Base-by-base conservation (phyloP, 2,888 invertebrate species). In the Pycnomerus fuliginosus region DNA sequence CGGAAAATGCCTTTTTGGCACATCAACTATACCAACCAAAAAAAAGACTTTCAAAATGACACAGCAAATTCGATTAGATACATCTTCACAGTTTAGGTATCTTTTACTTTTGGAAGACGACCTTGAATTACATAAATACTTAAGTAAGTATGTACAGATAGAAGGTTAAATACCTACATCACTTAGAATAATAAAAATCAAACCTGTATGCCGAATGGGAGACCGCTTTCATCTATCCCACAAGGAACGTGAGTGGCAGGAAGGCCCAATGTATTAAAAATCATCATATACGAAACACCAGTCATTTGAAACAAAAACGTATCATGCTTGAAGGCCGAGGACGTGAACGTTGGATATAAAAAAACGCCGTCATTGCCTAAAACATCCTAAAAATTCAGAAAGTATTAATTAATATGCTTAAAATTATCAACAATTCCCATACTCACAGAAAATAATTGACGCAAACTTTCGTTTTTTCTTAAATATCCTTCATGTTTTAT, bases 171-270 rank as follows among this genome's bases (percentile, higher is more conserved):
- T n/a, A 17, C 16, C 1, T 24, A 13, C 15, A 34, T 20, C 7
- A 10, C 12, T 23, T 22, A 10, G 4, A 13, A 36, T 10, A n/a
- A 28, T 11, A 13, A 11, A 36, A 34, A 28, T n/a, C 23, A 52
- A n/a, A 90, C 84, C 75, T 91, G 91, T 50, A 91, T 72, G 5
- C 88, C 87, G 16, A 88, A 64, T 0, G 91, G 91, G 43, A 90
- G 67, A 1, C 85, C 83, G n/a, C 78, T 59, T 1, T 59, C 61
- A 48, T 77, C 74, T 1, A 83, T 58, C 0, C 87, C 88, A 69
- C 81, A 73, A 1, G 91, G 91, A 41, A 88, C 82, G 49, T 84
- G 80, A 1, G 87, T 84, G 10, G 84, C 81, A 1, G 92, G 92
- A 61, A 88, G 72, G 0, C 85, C 87, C 1, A 89, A 74, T 2